phyloP scores from a whole-genome alignment of 2,797 vertebrate species.

The Sebastes nivosus region DNA sequence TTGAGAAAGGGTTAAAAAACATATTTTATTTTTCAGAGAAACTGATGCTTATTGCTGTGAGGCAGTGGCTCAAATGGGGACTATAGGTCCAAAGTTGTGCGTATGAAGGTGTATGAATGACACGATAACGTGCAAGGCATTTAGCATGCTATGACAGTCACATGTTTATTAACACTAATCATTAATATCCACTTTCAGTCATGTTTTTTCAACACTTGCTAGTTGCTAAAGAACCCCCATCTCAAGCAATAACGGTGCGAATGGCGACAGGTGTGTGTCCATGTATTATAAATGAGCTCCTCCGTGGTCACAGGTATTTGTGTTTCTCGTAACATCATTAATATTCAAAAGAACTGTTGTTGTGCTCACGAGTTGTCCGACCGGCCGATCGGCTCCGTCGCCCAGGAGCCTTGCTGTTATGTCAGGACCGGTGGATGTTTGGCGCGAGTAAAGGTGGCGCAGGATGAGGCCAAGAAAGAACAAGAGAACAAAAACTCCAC shows the following conservation, averaged over 20 bases:
- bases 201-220: neutral
- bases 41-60: neutral
- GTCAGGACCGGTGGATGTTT: slow-evolving; percentile 49
- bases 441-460: slow-evolving; percentile 27
- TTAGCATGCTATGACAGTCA: neutral
- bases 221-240: neutral
- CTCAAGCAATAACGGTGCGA: neutral
- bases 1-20: neutral
- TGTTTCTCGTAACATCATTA: slow-evolving; percentile 7
- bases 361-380: neutral
- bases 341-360: slow-evolving; percentile 12
- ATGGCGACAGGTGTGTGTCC: neutral
- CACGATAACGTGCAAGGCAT: no score
- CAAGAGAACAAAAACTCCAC: slow-evolving; percentile 58
- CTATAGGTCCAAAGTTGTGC: neutral
- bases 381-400: slow-evolving; percentile 16
- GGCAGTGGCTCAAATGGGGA: neutral
- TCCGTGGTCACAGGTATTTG: neutral
- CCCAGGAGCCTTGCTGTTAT: slow-evolving; percentile 42
- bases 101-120: no score
- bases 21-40: neutral
- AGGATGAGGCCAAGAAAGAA: slow-evolving; percentile 54
- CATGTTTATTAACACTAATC: neutral
- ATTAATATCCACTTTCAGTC: neutral
- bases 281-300: neutral